Evolutionary conservation across 2,113 vertebrate species (phyloP), one percentile per base, ranked within the genome.

Genomic region (Paralichthys olivaceus): DNA sequence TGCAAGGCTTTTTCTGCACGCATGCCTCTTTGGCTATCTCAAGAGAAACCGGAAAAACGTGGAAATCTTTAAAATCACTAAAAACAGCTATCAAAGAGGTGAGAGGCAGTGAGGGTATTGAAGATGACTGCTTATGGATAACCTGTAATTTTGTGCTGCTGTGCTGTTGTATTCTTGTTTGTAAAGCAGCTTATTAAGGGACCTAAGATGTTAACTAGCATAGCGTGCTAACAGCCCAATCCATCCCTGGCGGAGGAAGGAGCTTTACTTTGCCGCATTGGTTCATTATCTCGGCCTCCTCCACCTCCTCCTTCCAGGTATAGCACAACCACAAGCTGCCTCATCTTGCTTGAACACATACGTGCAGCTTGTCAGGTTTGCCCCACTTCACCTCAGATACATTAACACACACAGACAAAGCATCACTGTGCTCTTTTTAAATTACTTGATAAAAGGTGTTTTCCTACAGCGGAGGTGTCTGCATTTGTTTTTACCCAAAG

Each of bases 281-380:
- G 58, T 69, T 85, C 62, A 87, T 90, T 84, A 84, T 83, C 57
- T 43, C 56, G 28, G 62, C 71, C 59, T 75, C 75, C 66, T 85
- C 77, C 45, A 4, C 43, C 43, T 47, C 14, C 15, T 47, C 45
- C 66, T 85, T 72, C 34, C 57, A 73, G 23, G 34, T 69, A 49
- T 47, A 43, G 60, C 51, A 55, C 53, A 32, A 69, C 81, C 80
- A 47, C 84, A 79, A 55, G 82, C 75, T 71, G 84, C 75, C 83
- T 65, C 34, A 7, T 83, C 87, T 72, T 87, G 84, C 80, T 84
- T 14, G 4, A 67, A 84, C 84, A 80, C 47, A 84, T 70, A 76
- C 63, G 40, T 75, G 70, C 43, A 81, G 75, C 55, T 28, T 73
- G 54, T 77, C 70, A 78, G 76, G 56, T 47, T 74, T 74, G 69